These are phyloP conservation scores for Anthonomus grandis DNA, from an alignment of 1,140 invertebrate genomes.

Conservation along the genomic window DNA sequence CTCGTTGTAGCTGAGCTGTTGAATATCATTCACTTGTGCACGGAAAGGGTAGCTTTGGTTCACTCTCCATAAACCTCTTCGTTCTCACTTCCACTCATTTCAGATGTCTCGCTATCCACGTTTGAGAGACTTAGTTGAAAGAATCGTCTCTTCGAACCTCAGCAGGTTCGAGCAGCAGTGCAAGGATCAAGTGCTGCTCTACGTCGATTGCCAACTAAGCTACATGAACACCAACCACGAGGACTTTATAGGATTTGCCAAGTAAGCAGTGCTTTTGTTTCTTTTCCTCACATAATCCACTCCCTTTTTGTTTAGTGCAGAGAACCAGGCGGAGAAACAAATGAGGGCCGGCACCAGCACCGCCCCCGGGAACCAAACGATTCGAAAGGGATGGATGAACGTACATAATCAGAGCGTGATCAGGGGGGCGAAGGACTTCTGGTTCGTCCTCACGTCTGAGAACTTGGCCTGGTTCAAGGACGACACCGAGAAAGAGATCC, in stretches of 20 bases:
- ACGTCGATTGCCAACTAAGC: slow-evolving; percentile 95
- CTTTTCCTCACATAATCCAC: slow-evolving; percentile 17
- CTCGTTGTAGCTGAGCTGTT: slow-evolving; percentile 93
- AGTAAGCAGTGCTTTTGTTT: slow-evolving; percentile 64
- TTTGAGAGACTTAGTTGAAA: slow-evolving; percentile 95
- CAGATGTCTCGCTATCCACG: slow-evolving; percentile 96
- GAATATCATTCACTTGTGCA: slow-evolving; percentile 90
- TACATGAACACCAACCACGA: slow-evolving; percentile 99
- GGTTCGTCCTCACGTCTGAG: slow-evolving; percentile 99
- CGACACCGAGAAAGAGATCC: slow-evolving; percentile 99
- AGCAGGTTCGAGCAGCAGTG: slow-evolving; percentile 91
- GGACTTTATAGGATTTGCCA: slow-evolving; percentile 99
- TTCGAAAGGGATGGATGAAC: slow-evolving; percentile 97
- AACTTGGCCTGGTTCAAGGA: slow-evolving; percentile 99
- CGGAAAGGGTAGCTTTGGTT: slow-evolving; percentile 70
- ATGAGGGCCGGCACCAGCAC: slow-evolving; percentile 75
- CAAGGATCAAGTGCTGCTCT: slow-evolving; percentile 91
- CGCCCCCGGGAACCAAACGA: slow-evolving; percentile 95
- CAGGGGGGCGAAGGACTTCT: slow-evolving; percentile 91
- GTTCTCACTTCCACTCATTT: neutral
- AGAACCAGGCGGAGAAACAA: slow-evolving; percentile 91
- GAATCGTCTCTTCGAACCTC: slow-evolving; percentile 92
- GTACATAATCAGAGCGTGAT: slow-evolving; percentile 97
- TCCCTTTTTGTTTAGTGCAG: slow-evolving; percentile 80
- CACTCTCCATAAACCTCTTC: neutral